Evolutionary conservation across 53 echinoderm and acorn worm genomes (phyloP), one percentile per base, ranked within the genome.

Genomic region (Antedon mediterranea): DNA sequence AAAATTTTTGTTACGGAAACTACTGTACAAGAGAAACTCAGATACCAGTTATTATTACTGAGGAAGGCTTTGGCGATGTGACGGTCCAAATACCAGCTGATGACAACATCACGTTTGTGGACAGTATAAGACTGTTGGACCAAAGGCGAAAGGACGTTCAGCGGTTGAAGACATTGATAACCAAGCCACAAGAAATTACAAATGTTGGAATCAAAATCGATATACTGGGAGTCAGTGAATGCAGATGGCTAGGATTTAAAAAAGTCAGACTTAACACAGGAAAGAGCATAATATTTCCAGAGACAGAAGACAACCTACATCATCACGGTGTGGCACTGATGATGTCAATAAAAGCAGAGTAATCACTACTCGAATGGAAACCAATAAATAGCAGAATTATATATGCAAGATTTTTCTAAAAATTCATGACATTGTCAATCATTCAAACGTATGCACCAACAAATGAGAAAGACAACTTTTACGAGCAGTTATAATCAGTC

Each of bases 391-490:
- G 2, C 2, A 73, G 74, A 23, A 31, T 73, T 8, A 73, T 73
- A 6, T 31, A 13, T 31, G 74, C 74, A 9, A 31, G 74, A 31
- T 73, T 73, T 32, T 31, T 13, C 23, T 73, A 74, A 15, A 73
- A 73, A 5, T 73, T 4, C 30, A 2, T 31, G 4, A 73, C 73
- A 29, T 30, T 73, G 31, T 73, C 74, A 8, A 73, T 73, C 3
- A 31, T 73, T 1, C 74, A 73, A 32, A 13, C 13, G 1, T 73
- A 73, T 73, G 74, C 74, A 13, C 74, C 80, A 32, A 89, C 86
- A 0, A 78, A 86, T 57, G 81, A 0, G 27, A 85, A 89, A 82
- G 86, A 87, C n/a, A 34, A 31, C 0, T 90, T 83, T 32, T 84
- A 90, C 77, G 84, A 80, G 0, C 83, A 83, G 57, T 43, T 86